A percentile compares a stretch with the other conserved stretches of the same genome.
Conservation (phyloP, 2,888 invertebrate genomes). For the Smittia aterrima region DNA sequence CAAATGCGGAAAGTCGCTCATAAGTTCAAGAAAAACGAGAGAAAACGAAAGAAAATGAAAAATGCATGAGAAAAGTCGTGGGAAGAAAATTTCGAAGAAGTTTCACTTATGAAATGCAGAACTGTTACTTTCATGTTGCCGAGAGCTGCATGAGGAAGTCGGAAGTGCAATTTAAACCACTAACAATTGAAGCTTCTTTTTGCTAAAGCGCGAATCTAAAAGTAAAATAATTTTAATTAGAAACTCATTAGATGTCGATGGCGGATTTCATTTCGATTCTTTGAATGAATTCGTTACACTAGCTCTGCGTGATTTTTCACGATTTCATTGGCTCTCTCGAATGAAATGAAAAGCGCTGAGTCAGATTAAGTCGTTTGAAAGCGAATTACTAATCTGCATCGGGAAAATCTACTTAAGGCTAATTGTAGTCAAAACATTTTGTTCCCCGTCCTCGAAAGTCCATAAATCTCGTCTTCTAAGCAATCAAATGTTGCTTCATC, state of each 20-base stretch:
- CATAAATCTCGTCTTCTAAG: constrained; percentile 9
- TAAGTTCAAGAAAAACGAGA: background rate
- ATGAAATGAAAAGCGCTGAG: background rate
- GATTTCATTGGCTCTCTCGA: background rate
- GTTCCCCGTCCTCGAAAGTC: background rate
- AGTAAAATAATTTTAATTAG: background rate
- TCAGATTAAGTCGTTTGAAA: background rate
- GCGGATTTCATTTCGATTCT: background rate
- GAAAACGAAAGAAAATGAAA: background rate
- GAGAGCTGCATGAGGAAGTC: background rate
- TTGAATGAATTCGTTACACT: background rate
- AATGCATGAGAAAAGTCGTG: constrained; percentile 3
- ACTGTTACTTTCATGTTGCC: background rate
- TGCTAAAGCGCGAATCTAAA: background rate
- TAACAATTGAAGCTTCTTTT: constrained; percentile 12
- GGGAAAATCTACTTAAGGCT: background rate
- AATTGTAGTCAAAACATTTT: background rate
- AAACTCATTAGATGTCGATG: background rate
- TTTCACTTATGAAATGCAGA: background rate
- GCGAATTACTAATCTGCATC: background rate
- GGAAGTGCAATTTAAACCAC: background rate
- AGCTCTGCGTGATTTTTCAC: background rate
- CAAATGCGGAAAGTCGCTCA: background rate
- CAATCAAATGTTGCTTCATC: background rate
- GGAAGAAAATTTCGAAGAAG: background rate